Base-by-base conservation (phyloP, 2,797 vertebrate species). In the Spondyliosoma cantharus region DNA sequence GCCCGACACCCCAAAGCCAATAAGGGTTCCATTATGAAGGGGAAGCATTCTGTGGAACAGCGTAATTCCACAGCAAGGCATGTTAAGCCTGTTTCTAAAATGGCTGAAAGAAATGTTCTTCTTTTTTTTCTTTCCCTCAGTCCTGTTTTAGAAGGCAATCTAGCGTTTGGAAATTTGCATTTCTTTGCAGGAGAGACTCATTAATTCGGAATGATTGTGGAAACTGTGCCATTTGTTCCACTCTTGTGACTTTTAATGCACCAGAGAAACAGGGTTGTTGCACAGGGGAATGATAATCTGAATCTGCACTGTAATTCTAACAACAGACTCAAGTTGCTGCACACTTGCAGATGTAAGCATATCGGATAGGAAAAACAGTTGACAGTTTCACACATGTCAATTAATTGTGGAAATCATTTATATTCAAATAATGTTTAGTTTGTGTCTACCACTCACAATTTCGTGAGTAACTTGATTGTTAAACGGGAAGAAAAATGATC, bases 201-300 rank as follows among this genome's bases (percentile, higher is more conserved):
- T 93, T 93, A 92, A 92, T 93, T 88, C 68, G 68, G 85, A 88
- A 90, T 90, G 85, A 92, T 90, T 93, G 87, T 81, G 76, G 87
- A 89, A 92, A 93, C 90, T 87, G 86, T 89, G 86, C 83, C 81
- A 88, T 94, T 94, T 92, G 91, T 93, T 94, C 91, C 89, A 89
- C 84, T 85, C 81, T 74, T 78, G 82, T 93, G 91, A 92, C 87
- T 93, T 90, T 90, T 90, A 92, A 93, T 91, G 90, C 87, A 92
- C 86, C 83, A 71, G 76, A 87, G 89, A 88, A 89, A 86, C 69
- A 29, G 81, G 84, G 83, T 82, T 83, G 88, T 89, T 87, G 89
- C 86, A 85, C 82, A 56, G 81, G 86, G 88, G 83, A 86, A 84
- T 71, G 72, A 87, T 90, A 82, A 88, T 89, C 84, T 67, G 67